A percentile compares a stretch with the other conserved stretches of the same genome.
These are phyloP conservation scores for Brotula barbata DNA, from an alignment of 2,797 vertebrate genomes.

Conservation along the genomic window DNA sequence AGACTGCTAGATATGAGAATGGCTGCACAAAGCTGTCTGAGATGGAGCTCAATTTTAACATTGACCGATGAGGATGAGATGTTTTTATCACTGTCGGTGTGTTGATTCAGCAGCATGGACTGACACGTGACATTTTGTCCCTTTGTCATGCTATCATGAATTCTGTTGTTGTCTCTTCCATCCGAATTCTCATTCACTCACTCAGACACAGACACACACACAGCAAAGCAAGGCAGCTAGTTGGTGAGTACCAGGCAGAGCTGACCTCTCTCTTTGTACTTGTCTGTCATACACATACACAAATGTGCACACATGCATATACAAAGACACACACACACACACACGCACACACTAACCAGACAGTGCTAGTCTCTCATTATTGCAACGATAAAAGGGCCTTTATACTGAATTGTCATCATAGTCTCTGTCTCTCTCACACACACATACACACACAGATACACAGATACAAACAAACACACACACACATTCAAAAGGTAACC, in stretches of 20 bases:
- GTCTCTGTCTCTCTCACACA: neutral
- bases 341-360: conserved; percentile 36
- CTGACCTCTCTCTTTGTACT: conserved; percentile 58
- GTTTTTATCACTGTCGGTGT: too few species aligned
- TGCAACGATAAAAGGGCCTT: conserved; percentile 46
- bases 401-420: conserved; percentile 41
- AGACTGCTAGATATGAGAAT: too few species aligned
- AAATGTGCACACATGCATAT: neutral
- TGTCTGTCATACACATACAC: conserved; percentile 19
- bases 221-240: conserved; percentile 49
- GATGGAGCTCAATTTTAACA: too few species aligned
- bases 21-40: too few species aligned
- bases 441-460: neutral
- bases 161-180: conserved; percentile 20
- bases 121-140: neutral
- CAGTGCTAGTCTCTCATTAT: conserved; percentile 61
- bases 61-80: too few species aligned
- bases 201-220: neutral
- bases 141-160: conserved; percentile 27
- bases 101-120: conserved; percentile 14
- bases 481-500: conserved; percentile 20
- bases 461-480: conserved; percentile 10
- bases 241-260: conserved; percentile 63
- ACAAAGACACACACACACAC: conserved; percentile 19
- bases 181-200: neutral